phyloP scores from a whole-genome alignment of 64 coral and sea anemone genomes.

The Platygyra sinensis region DNA sequence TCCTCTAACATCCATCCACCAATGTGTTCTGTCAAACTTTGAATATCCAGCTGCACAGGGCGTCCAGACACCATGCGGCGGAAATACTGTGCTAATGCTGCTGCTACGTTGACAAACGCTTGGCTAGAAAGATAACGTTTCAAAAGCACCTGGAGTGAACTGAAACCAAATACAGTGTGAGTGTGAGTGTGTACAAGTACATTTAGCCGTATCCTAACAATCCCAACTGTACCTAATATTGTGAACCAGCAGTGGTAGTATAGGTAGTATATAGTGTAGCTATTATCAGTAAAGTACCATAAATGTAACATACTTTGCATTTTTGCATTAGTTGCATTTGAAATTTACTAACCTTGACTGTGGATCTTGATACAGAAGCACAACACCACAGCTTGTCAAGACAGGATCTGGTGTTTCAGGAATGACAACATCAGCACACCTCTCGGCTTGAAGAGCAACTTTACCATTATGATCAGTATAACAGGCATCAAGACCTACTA shows the following conservation, averaged over 20 bases:
- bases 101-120: constrained; percentile 90
- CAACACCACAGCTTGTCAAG: constrained; percentile 93
- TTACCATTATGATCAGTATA: constrained; percentile 75
- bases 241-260: background rate
- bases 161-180: background rate
- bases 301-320: no score
- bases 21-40: constrained; percentile 64
- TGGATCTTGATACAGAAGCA: constrained; percentile 66
- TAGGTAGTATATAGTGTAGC: no score
- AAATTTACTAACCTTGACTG: constrained; percentile 42
- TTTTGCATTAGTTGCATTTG: no score
- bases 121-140: constrained; percentile 88
- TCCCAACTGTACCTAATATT: background rate
- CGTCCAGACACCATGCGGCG: constrained; percentile 49
- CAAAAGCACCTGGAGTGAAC: constrained; percentile 73
- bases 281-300: no score
- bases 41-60: constrained; percentile 35
- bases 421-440: constrained; percentile 64
- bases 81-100: constrained; percentile 85
- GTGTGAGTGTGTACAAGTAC: background rate
- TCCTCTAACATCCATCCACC: constrained; percentile 81
- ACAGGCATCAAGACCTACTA: constrained; percentile 82
- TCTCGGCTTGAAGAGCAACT: constrained; percentile 69
- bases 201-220: background rate
- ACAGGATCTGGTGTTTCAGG: constrained; percentile 87